phyloP scores from a whole-genome alignment of 2,797 vertebrate genomes.

The Percopsis omiscomaycus region DNA sequence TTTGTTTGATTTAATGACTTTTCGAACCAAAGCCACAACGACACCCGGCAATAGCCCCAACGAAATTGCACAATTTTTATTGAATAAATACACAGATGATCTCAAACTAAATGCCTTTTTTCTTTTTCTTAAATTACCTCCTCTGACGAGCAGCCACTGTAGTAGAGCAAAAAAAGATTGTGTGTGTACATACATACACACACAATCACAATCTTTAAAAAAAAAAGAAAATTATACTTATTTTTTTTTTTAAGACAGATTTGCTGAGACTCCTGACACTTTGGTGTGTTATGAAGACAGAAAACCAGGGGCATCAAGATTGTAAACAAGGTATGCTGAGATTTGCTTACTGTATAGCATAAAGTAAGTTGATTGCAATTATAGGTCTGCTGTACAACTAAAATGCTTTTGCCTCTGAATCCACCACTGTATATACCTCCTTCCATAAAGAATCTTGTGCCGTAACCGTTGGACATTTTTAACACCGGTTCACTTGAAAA shows the following conservation, averaged over 20 bases:
- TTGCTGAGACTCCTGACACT: conserved; percentile 20
- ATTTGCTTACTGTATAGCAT: conserved; percentile 27
- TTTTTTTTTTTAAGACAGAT: background rate
- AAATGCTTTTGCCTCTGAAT: background rate
- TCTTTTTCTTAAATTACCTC: too few relatives aligned
- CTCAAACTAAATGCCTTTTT: too few relatives aligned
- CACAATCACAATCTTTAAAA: background rate
- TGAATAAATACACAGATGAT: too few relatives aligned
- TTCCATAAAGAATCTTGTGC: conserved; percentile 3
- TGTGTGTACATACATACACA: background rate
- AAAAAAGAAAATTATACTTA: background rate
- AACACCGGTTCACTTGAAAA: background rate
- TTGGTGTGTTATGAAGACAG: conserved; percentile 20
- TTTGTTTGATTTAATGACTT: too few relatives aligned
- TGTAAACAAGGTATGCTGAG: conserved; percentile 61
- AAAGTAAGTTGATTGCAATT: background rate
- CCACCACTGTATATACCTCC: background rate
- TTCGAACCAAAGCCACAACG: too few relatives aligned
- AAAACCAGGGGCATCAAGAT: conserved; percentile 24
- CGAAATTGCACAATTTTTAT: too few relatives aligned
- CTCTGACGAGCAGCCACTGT: too few relatives aligned
- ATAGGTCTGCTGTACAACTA: background rate
- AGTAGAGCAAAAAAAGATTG: too few relatives aligned
- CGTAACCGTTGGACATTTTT: background rate
- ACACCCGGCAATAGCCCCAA: too few relatives aligned